Evolutionary conservation across 1,140 invertebrate species (phyloP).

Genomic region (Goniozus legneri): DNA sequence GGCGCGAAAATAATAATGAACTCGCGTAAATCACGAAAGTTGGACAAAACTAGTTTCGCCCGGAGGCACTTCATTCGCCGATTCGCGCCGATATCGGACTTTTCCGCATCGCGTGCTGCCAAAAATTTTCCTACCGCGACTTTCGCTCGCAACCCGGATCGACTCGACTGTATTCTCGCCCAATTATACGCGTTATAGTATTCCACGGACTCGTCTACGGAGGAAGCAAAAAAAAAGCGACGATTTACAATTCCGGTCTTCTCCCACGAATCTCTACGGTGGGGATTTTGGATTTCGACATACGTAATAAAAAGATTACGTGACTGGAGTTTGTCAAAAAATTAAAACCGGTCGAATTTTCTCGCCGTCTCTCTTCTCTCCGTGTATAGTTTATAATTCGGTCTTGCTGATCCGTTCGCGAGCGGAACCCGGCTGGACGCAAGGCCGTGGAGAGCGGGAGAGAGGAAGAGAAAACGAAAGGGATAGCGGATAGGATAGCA

Average conservation of each 20-base stretch:
- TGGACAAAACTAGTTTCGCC: slow-evolving; percentile 43
- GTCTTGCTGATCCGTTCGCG: neutral
- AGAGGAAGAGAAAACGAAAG: neutral
- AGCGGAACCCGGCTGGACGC: too few relatives aligned
- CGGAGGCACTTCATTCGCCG: slow-evolving; percentile 38
- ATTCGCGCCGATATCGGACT: slow-evolving; percentile 20
- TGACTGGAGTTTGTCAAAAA: neutral
- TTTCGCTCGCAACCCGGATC: slow-evolving; percentile 21
- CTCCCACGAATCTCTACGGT: too few relatives aligned
- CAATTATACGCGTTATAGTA: neutral
- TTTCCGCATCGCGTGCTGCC: slow-evolving; percentile 34
- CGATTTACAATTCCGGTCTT: neutral
- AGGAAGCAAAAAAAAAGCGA: neutral
- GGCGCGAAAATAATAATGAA: slow-evolving; percentile 51
- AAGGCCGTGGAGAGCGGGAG: neutral
- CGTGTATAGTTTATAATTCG: neutral
- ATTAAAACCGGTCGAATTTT: neutral
- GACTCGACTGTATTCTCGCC: neutral
- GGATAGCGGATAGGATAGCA: slow-evolving; percentile 3
- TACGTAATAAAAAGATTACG: neutral
- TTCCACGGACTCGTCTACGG: neutral
- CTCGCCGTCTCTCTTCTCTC: too few relatives aligned
- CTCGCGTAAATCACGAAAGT: slow-evolving; percentile 51
- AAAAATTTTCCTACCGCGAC: slow-evolving; percentile 41
- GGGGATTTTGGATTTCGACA: too few relatives aligned